A percentile compares a stretch with the other conserved stretches of the same genome.
Conservation (phyloP, 1,140 invertebrate genomes). For the Lerema accius region DNA sequence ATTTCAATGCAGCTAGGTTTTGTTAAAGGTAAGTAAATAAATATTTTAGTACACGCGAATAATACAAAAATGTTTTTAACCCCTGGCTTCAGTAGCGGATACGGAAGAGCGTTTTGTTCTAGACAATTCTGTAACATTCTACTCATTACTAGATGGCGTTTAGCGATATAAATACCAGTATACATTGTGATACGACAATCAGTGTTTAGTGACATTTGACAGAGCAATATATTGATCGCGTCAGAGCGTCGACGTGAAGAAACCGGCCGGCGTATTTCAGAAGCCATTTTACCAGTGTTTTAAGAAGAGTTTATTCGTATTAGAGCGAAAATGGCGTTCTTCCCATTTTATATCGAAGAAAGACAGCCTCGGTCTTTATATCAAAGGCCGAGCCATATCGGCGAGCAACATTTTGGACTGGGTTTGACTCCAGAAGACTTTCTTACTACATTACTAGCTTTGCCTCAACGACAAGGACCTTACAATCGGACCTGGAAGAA, state of each 20-base stretch:
- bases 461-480: slow-evolving; percentile 47
- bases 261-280: too few species aligned
- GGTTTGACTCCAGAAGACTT: slow-evolving; percentile 58
- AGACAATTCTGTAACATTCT: slow-evolving; percentile 36
- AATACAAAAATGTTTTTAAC: not conserved
- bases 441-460: slow-evolving; percentile 46
- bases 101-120: too few species aligned
- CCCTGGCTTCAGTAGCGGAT: not conserved
- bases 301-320: too few species aligned
- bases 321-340: slow-evolving; percentile 49
- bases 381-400: slow-evolving; percentile 36
- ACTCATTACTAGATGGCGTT: slow-evolving; percentile 42
- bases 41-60: too few species aligned
- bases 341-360: slow-evolving; percentile 53
- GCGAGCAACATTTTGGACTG: slow-evolving; percentile 60
- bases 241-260: too few species aligned
- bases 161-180: slow-evolving; percentile 28
- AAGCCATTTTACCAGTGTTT: too few species aligned
- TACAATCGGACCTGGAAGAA: slow-evolving; percentile 59
- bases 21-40: too few species aligned
- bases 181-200: not conserved
- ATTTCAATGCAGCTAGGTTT: too few species aligned
- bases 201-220: not conserved
- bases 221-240: too few species aligned
- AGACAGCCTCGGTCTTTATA: slow-evolving; percentile 39